Evolutionary conservation across 2,797 vertebrate genomes (phyloP).

Genomic region (Microcaecilia unicolor): DNA sequence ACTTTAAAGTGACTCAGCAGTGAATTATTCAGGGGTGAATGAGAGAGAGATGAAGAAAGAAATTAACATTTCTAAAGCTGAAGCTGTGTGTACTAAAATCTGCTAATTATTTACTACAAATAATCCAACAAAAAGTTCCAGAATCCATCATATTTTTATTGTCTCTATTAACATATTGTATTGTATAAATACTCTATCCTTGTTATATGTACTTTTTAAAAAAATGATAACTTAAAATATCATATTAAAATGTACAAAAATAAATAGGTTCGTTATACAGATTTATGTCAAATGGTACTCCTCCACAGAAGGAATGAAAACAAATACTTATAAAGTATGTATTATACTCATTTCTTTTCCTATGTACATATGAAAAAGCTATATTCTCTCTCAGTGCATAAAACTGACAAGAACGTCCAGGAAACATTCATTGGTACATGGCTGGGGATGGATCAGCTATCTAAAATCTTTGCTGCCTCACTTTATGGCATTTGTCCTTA

Average conservation of each 20-base stretch:
- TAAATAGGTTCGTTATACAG: conserved; percentile 94
- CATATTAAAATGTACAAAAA: conserved; percentile 99
- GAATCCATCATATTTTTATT: conserved; percentile 61
- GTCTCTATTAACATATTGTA: conserved; percentile 78
- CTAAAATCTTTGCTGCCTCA: too few species aligned
- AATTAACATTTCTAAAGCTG: too few species aligned
- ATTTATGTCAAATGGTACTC: conserved; percentile 83
- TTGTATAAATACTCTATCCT: conserved; percentile 98
- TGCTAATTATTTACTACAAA: too few species aligned
- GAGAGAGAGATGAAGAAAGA: too few species aligned
- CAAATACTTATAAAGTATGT: conserved; percentile 94
- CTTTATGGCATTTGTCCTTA: too few species aligned
- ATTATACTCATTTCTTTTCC: conserved; percentile 54
- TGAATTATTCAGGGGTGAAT: too few species aligned
- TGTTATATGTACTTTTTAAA: conserved; percentile 83
- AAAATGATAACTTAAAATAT: conserved; percentile 86
- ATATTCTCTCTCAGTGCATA: conserved; percentile 55
- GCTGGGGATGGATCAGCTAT: conserved; percentile 63
- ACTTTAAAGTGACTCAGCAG: too few species aligned
- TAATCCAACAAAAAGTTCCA: too few species aligned
- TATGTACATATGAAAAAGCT: conserved; percentile 58
- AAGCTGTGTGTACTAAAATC: too few species aligned
- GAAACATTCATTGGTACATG: conserved; percentile 32
- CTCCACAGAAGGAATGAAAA: conserved; percentile 89
- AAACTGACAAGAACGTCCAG: conserved; percentile 51